Evolutionary conservation across 1,140 invertebrate species (phyloP).

Genomic region (Himalopsyche phryganea): DNA sequence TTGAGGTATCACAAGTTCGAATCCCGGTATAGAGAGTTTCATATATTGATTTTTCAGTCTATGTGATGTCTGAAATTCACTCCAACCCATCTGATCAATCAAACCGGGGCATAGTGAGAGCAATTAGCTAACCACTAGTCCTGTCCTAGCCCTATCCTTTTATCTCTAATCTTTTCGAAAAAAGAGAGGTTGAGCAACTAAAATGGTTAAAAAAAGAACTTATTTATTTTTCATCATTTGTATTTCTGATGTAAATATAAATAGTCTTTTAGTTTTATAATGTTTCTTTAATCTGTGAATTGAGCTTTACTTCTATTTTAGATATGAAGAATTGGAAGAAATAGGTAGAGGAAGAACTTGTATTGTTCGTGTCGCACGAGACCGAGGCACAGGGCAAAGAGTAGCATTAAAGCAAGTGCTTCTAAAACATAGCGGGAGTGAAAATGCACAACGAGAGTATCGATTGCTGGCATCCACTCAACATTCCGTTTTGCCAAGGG

Average conservation of each 20-base stretch:
- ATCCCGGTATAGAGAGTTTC: no score
- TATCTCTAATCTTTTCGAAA: no score
- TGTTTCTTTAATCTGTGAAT: background rate
- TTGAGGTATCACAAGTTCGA: no score
- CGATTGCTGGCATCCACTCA: slow-evolving; percentile 64
- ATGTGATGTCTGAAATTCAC: no score
- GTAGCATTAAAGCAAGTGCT: slow-evolving; percentile 75
- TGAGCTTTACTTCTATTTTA: background rate
- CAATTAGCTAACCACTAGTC: no score
- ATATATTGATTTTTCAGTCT: no score
- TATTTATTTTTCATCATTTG: background rate
- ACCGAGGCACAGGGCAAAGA: slow-evolving; percentile 68
- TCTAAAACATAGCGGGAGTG: slow-evolving; percentile 55
- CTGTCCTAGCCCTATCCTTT: no score
- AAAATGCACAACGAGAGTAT: slow-evolving; percentile 60
- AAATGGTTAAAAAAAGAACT: no score
- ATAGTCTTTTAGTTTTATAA: background rate
- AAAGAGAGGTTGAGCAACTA: no score
- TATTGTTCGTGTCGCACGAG: slow-evolving; percentile 59
- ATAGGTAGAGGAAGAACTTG: slow-evolving; percentile 68
- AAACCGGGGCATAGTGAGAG: no score
- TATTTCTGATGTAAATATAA: background rate
- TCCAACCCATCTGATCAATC: no score
- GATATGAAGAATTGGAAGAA: slow-evolving; percentile 65
- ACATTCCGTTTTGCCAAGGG: slow-evolving; percentile 66